Conservation (phyloP, 2,797 vertebrate genomes). For the Aphelocoma californica region DNA sequence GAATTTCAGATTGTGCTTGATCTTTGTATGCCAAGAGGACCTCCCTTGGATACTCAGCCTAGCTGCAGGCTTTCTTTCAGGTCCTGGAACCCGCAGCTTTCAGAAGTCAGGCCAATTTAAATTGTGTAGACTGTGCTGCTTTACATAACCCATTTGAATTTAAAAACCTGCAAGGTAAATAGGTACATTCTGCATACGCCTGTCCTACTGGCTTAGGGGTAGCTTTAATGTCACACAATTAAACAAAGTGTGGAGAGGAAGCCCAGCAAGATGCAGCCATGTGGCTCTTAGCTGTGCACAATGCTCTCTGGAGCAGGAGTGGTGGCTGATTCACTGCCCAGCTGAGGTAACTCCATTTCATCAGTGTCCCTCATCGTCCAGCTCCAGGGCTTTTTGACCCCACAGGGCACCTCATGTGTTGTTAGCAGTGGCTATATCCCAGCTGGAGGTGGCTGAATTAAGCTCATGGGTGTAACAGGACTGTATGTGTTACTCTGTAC, state of each 20-base stretch:
- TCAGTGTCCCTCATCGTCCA: background rate
- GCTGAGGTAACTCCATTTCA: background rate
- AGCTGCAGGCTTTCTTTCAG: constrained; percentile 57
- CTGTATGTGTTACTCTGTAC: background rate
- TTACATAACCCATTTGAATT: constrained; percentile 59
- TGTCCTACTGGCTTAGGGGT: background rate
- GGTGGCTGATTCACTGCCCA: background rate
- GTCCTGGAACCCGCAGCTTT: constrained; percentile 47
- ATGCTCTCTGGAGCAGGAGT: background rate
- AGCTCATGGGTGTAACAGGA: background rate
- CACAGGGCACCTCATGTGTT: accelerated
- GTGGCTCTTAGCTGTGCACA: accelerated
- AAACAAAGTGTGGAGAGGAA: background rate
- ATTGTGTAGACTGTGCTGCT: constrained; percentile 57
- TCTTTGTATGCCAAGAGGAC: constrained; percentile 49
- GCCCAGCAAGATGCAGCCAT: background rate
- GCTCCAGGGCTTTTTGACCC: background rate
- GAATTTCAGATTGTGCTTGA: constrained; percentile 60
- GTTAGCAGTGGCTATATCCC: background rate
- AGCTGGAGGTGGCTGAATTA: background rate
- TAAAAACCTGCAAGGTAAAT: constrained; percentile 53
- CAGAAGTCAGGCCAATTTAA: constrained; percentile 62
- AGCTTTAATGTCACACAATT: constrained; percentile 3
- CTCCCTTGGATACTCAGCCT: constrained; percentile 52
- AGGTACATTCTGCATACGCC: background rate